Conservation (phyloP, 2,113 vertebrate species). For the Callocephalon fimbriatum region DNA sequence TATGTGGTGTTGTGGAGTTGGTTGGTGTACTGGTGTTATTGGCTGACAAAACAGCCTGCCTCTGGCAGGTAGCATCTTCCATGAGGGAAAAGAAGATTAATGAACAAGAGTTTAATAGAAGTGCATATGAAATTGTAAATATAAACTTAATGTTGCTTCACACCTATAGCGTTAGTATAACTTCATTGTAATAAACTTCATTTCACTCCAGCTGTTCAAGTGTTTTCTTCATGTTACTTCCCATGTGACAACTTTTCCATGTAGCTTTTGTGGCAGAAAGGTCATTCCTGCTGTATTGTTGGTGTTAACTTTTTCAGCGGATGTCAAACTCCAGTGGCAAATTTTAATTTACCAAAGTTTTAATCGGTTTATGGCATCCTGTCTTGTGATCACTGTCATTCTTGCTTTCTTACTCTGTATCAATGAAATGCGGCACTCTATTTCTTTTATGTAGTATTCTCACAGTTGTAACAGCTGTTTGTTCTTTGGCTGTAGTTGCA, state of each 20-base stretch:
- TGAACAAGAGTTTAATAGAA: background rate
- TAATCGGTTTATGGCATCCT: background rate
- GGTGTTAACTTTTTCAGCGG: background rate
- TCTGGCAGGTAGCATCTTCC: background rate
- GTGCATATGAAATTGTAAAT: background rate
- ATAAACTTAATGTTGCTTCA: background rate
- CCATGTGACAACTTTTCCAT: background rate
- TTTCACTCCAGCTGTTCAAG: background rate
- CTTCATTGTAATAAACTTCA: background rate
- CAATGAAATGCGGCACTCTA: background rate
- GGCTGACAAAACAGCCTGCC: background rate
- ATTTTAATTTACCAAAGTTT: background rate
- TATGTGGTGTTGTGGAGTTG: background rate
- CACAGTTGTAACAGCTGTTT: background rate
- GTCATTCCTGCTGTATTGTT: background rate
- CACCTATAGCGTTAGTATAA: background rate
- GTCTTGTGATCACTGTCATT: background rate
- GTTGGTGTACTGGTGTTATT: background rate
- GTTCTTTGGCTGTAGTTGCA: background rate
- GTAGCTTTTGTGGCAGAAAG: background rate
- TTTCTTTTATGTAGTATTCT: background rate
- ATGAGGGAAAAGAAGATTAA: background rate
- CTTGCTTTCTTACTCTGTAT: background rate
- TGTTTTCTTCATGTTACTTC: background rate
- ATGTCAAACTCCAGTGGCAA: background rate